These are phyloP conservation scores for Apantesis nais DNA, from an alignment of 2,888 invertebrate species.

Conservation along the genomic window DNA sequence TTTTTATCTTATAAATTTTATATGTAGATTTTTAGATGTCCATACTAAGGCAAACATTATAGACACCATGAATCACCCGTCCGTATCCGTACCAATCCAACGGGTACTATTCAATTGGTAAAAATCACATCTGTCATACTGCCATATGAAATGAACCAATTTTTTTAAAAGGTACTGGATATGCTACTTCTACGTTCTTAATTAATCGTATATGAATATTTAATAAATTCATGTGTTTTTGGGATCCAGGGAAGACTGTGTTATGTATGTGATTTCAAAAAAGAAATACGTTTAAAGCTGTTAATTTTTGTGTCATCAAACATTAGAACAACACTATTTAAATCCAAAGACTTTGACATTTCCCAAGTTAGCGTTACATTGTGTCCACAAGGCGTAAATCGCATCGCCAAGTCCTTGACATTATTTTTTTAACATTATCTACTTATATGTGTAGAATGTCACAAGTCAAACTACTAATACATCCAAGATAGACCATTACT, in stretches of 20 bases:
- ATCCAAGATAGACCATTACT: conserved; percentile 16
- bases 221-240: not conserved
- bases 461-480: conserved; percentile 33
- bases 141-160: not conserved
- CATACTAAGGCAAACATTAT: no score
- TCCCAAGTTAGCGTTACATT: conserved; percentile 46
- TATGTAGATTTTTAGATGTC: not conserved
- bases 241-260: not conserved
- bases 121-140: no score
- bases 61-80: not conserved
- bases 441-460: conserved; percentile 47
- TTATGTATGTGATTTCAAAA: not conserved
- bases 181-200: not conserved
- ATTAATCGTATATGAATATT: not conserved
- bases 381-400: conserved; percentile 68
- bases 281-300: not conserved
- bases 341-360: conserved; percentile 31
- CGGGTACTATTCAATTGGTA: no score
- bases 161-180: not conserved
- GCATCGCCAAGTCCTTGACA: conserved; percentile 68
- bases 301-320: conserved; percentile 16
- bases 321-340: conserved; percentile 14
- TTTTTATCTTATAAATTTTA: not conserved
- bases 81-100: not conserved
- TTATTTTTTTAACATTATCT: conserved; percentile 61